These are phyloP conservation scores for Dicyrtoma fusca DNA, from an alignment of 2,888 invertebrate species.

Conservation along the genomic window DNA sequence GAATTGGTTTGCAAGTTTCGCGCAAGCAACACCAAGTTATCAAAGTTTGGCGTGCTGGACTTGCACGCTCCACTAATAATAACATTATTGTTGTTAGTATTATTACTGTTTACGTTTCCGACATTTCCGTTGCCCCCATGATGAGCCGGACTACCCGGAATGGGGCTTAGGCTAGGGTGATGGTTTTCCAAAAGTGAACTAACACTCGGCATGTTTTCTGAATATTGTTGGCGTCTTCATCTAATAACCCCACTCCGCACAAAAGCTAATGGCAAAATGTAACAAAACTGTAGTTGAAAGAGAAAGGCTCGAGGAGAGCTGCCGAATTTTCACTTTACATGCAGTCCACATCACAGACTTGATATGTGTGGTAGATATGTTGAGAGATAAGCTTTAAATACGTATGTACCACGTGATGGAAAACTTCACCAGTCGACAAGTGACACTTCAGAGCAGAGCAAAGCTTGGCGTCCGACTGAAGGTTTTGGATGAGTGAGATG, in stretches of 20 bases:
- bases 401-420: constrained; percentile 25
- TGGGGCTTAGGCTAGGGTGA: constrained; percentile 42
- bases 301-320: not conserved
- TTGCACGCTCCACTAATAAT: not conserved
- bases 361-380: not conserved
- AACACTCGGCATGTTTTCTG: constrained; percentile 42
- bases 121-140: constrained; percentile 12
- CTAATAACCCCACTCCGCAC: not conserved
- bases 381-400: constrained; percentile 9
- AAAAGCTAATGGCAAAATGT: not conserved
- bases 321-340: not conserved
- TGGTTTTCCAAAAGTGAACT: constrained; percentile 43
- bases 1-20: constrained; percentile 32
- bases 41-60: constrained; percentile 37
- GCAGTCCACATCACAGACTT: not conserved
- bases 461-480: constrained; percentile 34
- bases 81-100: constrained; percentile 19
- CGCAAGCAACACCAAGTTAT: constrained; percentile 37
- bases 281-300: not conserved
- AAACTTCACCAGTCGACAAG: constrained; percentile 22
- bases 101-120: no score
- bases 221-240: not conserved
- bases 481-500: constrained; percentile 26
- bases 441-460: constrained; percentile 35
- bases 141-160: constrained; percentile 44